Evolutionary conservation across 1,140 invertebrate genomes (phyloP).

Genomic region (Atta texana): DNA sequence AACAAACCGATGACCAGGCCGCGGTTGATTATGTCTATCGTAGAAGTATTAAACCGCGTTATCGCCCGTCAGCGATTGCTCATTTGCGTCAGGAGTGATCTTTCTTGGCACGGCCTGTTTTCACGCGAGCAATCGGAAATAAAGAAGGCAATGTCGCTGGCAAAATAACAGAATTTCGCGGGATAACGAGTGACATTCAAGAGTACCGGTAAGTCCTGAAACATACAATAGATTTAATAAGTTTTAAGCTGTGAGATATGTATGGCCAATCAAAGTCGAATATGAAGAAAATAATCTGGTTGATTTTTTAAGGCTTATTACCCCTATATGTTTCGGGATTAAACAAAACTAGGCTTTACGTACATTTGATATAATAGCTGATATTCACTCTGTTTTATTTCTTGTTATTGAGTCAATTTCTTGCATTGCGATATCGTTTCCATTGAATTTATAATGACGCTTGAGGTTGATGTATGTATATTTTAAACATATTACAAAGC

Average conservation of each 20-base stretch:
- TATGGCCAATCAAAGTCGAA: no score
- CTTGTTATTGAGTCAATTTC: background rate
- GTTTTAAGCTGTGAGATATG: no score
- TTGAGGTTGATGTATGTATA: background rate
- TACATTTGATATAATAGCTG: slow-evolving; percentile 69
- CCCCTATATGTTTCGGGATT: no score
- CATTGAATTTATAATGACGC: background rate
- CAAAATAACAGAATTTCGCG: slow-evolving; percentile 46
- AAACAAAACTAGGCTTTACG: slow-evolving; percentile 66
- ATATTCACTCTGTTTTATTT: background rate
- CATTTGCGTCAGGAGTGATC: slow-evolving; percentile 66
- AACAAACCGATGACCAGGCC: slow-evolving; percentile 23
- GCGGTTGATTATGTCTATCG: slow-evolving; percentile 59
- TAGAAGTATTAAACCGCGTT: slow-evolving; percentile 61
- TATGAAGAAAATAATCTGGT: no score
- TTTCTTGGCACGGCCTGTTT: slow-evolving; percentile 57
- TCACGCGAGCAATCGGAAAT: slow-evolving; percentile 54
- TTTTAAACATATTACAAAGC: background rate
- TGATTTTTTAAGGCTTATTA: no score
- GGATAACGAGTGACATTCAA: slow-evolving; percentile 27
- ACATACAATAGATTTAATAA: no score
- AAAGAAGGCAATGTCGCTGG: slow-evolving; percentile 55
- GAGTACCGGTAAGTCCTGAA: background rate
- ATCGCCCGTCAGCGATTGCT: slow-evolving; percentile 62
- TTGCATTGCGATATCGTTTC: background rate